phyloP scores from a whole-genome alignment of 2,797 vertebrate genomes.

The Anguilla obscura region DNA sequence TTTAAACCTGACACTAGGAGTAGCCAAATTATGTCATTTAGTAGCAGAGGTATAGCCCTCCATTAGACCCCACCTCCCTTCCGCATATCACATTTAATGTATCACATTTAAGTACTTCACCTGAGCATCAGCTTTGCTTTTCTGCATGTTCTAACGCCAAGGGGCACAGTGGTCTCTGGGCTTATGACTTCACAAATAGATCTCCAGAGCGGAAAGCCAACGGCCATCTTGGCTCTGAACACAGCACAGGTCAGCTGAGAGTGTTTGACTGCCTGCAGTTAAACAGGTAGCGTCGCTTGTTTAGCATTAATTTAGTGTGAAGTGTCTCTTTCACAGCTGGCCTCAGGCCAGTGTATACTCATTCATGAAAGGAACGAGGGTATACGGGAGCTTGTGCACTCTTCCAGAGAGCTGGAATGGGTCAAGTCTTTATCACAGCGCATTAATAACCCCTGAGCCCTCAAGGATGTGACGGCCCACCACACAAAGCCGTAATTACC shows the following conservation, averaged over 20 bases:
- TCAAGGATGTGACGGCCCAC: not conserved
- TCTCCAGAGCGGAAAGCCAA: not conserved
- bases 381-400: not conserved
- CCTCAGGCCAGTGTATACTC: not conserved
- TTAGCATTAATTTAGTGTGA: slow-evolving; percentile 7
- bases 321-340: slow-evolving; percentile 7
- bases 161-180: not conserved
- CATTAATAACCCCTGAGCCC: not conserved
- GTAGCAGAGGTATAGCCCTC: not conserved
- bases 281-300: not conserved
- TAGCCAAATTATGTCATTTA: not conserved
- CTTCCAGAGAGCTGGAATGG: not conserved
- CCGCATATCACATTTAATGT: too few relatives aligned
- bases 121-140: not conserved
- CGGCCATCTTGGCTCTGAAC: not conserved
- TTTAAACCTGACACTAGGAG: not conserved
- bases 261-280: not conserved
- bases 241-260: not conserved
- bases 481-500: not conserved
- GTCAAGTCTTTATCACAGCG: not conserved
- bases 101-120: not conserved
- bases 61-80: not conserved
- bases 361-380: not conserved
- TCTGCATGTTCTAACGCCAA: not conserved
- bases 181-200: not conserved